These are phyloP conservation scores for Furcifer pardalis DNA, from an alignment of 2,797 vertebrate genomes.

Conservation along the genomic window DNA sequence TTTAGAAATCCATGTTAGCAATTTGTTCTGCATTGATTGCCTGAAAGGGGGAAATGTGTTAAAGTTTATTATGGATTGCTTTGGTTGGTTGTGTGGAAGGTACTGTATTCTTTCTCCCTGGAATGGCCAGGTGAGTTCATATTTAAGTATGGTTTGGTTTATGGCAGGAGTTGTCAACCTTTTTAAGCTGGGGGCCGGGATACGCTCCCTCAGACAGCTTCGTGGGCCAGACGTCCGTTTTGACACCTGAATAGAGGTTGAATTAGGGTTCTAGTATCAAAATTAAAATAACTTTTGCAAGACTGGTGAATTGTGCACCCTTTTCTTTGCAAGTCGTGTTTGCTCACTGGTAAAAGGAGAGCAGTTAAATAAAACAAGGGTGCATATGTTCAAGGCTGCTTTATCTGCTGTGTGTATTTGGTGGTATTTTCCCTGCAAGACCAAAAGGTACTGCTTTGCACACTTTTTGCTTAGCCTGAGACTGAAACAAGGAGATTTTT, in stretches of 20 bases:
- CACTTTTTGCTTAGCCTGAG: neutral
- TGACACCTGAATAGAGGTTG: neutral
- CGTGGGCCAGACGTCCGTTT: too few relatives aligned
- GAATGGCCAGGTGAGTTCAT: neutral
- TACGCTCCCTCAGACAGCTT: too few relatives aligned
- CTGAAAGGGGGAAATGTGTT: too few relatives aligned
- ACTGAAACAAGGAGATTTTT: neutral
- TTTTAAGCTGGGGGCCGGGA: too few relatives aligned
- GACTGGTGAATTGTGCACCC: neutral
- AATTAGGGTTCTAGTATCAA: neutral
- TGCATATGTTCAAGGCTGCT: neutral
- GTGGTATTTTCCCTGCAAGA: neutral
- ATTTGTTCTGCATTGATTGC: neutral
- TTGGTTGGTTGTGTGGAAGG: neutral
- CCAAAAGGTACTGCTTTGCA: neutral
- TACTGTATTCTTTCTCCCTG: neutral
- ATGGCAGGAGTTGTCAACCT: neutral
- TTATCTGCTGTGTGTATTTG: constrained; percentile 1
- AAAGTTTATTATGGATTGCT: neutral
- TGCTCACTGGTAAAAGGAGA: neutral
- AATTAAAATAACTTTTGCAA: neutral
- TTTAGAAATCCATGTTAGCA: neutral
- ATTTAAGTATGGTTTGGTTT: neutral
- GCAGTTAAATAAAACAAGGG: constrained; percentile 12
- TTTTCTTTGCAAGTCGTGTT: neutral